These are phyloP conservation scores for Agrotis exclamationis DNA, from an alignment of 2,888 invertebrate species.

Conservation along the genomic window DNA sequence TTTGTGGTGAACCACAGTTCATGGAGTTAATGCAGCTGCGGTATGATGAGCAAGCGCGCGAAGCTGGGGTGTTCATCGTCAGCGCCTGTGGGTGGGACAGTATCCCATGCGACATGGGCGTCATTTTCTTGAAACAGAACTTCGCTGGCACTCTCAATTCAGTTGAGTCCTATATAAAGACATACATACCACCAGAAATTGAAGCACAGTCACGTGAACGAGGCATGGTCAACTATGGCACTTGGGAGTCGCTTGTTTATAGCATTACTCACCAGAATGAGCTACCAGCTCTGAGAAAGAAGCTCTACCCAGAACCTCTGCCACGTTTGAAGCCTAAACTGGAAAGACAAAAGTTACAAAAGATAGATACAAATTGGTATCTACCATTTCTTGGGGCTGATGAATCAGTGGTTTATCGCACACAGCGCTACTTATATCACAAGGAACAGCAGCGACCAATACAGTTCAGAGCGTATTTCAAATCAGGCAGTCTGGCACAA, in stretches of 20 bases:
- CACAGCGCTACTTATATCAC: conserved; percentile 95
- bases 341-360: conserved; percentile 89
- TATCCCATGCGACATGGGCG: conserved; percentile 97
- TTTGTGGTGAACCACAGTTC: conserved; percentile 97
- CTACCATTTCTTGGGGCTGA: conserved; percentile 96
- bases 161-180: conserved; percentile 93
- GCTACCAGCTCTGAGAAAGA: conserved; percentile 92
- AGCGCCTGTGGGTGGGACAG: conserved; percentile 98
- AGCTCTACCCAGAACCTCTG: conserved; percentile 92
- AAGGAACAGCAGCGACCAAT: conserved; percentile 93
- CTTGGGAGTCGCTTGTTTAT: conserved; percentile 97
- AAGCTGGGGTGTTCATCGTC: conserved; percentile 96
- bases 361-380: conserved; percentile 90
- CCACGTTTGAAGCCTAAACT: conserved; percentile 93
- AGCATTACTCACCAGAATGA: conserved; percentile 93
- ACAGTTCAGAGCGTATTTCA: conserved; percentile 95
- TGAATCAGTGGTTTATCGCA: conserved; percentile 95
- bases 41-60: conserved; percentile 94
- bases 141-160: conserved; percentile 94
- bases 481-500: conserved; percentile 78
- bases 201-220: conserved; percentile 66
- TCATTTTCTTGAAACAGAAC: conserved; percentile 94
- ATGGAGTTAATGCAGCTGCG: conserved; percentile 96
- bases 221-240: conserved; percentile 94
- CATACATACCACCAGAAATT: conserved; percentile 64